Base-by-base conservation (phyloP, 2,113 vertebrate species). In the Corynorhinus townsendii region DNA sequence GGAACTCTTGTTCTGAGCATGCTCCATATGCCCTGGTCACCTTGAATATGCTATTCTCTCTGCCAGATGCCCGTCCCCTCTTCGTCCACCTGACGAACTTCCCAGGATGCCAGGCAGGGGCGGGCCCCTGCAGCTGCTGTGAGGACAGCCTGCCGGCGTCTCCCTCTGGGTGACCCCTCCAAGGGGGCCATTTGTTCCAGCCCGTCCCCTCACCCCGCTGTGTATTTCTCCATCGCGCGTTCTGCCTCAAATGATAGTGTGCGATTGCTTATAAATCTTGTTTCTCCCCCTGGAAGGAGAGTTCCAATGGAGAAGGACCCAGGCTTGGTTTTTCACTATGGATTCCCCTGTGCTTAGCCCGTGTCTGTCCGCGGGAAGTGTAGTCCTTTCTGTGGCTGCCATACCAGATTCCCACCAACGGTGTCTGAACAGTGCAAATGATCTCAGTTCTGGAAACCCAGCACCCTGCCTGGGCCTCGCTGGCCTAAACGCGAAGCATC, bases 151-250 rank as follows among this genome's bases (percentile, higher is more conserved):
- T 20, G 7, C 54, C 24, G 4, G 0, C 35, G 59, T 40, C 66
- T 56, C 38, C 28, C 40, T 14, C 69, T 10, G 12, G 52, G 2
- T 4, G 16, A 28, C 22, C 49, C 69, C 56, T 69, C 80, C 12
- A 3, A 45, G 35, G 35, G 33, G 38, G 87, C 43, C 72, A 14
- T 3, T 28, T 86, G 4, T 16, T 30, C 28, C 43, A 24, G 47
- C 62, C 80, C 68, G 6, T 4, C 64, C 40, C 24, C 12, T 47
- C 38, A 20, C 2, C 59, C 72, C 16, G 6, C 30, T 38, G 26
- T 28, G 0, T 47, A 9, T 38, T 38, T 71, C 72, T 71, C 15
- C 38, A 22, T 11, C 10, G 38, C 3, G 0, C 3, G 2, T 22
- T 59, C 83, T 38, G 47, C 35, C 62, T 24, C 24, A 38, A 85